A percentile compares a stretch with the other conserved stretches of the same genome.
These are phyloP conservation scores for Hemiscyllium ocellatum DNA, from an alignment of 2,113 vertebrate genomes.

Conservation along the genomic window DNA sequence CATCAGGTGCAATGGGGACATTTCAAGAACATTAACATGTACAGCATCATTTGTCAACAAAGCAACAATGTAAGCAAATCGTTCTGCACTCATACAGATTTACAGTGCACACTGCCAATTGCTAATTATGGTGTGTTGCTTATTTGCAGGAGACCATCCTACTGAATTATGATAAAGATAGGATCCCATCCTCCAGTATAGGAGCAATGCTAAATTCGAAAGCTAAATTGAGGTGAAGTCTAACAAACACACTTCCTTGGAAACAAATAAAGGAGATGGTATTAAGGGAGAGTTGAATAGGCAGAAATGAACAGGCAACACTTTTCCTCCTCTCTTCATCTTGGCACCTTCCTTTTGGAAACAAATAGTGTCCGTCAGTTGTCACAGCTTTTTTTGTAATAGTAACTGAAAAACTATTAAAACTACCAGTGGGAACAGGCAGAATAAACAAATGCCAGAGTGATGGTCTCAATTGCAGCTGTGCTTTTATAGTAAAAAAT, in stretches of 20 bases:
- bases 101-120: conserved; percentile 77
- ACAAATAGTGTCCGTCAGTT: conserved; percentile 49
- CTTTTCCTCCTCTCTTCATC: not conserved
- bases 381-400: conserved; percentile 50
- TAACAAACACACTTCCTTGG: not conserved
- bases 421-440: conserved; percentile 55
- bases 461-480: conserved; percentile 57
- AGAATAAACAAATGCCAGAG: conserved; percentile 61
- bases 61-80: conserved; percentile 83
- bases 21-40: conserved; percentile 82
- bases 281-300: not conserved
- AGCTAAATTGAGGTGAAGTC: conserved; percentile 28
- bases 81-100: conserved; percentile 79
- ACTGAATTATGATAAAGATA: conserved; percentile 37
- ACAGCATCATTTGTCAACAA: conserved; percentile 84
- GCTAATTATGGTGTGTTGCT: conserved; percentile 81
- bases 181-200: conserved; percentile 6
- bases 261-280: conserved; percentile 23
- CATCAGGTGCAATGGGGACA: conserved; percentile 80
- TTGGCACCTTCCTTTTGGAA: conserved; percentile 44
- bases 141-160: conserved; percentile 55
- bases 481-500: conserved; percentile 49
- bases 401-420: conserved; percentile 51
- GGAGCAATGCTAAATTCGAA: conserved; percentile 28
- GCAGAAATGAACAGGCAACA: not conserved